phyloP scores from a whole-genome alignment of 2,797 vertebrate species.

The Vespertilio murinus region DNA sequence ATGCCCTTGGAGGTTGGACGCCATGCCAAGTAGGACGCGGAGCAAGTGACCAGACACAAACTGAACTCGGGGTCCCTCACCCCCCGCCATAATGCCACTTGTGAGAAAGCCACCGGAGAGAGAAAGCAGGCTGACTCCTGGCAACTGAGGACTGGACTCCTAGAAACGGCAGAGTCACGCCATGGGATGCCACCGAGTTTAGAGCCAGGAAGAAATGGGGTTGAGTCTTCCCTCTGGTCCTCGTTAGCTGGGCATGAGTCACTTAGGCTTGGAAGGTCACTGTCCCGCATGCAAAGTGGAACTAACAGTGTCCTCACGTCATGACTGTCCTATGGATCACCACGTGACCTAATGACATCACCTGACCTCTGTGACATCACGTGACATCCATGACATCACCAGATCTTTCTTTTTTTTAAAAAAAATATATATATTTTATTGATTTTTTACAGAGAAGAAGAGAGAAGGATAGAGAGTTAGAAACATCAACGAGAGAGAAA shows the following conservation, averaged over 20 bases:
- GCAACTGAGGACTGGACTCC: not conserved
- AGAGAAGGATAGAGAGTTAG: no score
- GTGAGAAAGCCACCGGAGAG: no score
- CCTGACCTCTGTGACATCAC: not conserved
- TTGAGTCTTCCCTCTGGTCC: not conserved
- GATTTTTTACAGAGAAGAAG: no score
- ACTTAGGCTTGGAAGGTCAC: not conserved
- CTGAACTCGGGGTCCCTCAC: no score
- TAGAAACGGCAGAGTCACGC: not conserved
- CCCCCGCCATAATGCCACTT: no score
- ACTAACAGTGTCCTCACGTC: not conserved
- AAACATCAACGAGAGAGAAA: no score
- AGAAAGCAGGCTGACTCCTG: no score
- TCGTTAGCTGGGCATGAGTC: slow-evolving; percentile 20
- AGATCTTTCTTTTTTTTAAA: no score
- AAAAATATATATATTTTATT: no score
- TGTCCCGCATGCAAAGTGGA: not conserved
- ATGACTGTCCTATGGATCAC: not conserved
- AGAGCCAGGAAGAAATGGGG: not conserved
- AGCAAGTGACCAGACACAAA: no score
- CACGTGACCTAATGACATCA: not conserved
- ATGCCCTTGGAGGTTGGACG: no score
- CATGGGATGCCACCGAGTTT: not conserved
- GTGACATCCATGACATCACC: not conserved
- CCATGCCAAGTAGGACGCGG: no score